Evolutionary conservation across 2,113 vertebrate genomes (phyloP).

Genomic region (Nycticryphes semicollaris): DNA sequence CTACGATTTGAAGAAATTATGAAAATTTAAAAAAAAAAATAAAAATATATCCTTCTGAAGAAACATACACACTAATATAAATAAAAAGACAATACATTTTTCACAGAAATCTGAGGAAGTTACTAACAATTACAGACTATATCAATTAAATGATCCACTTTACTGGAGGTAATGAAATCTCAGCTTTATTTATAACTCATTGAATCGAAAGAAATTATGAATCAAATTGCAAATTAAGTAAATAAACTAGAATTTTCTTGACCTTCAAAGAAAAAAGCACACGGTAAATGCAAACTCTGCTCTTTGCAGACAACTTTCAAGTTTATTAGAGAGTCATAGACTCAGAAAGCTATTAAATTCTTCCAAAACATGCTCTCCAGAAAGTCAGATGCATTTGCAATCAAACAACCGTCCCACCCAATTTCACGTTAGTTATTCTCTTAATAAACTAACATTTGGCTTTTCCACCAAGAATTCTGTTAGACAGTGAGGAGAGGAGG

Average conservation of each 20-base stretch:
- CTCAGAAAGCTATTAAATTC: neutral
- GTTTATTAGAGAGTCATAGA: neutral
- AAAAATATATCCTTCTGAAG: neutral
- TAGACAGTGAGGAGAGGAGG: neutral
- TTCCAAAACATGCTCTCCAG: neutral
- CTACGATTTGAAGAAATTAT: neutral
- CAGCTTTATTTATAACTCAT: neutral
- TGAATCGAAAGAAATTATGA: neutral
- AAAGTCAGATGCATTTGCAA: neutral
- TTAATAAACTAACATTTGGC: neutral
- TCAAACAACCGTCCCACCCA: neutral
- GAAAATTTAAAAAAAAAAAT: neutral
- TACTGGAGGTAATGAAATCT: conserved; percentile 1
- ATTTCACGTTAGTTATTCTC: neutral
- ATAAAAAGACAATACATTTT: neutral
- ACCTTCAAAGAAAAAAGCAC: neutral
- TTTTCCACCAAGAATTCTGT: neutral
- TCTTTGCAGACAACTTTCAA: neutral
- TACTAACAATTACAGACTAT: neutral
- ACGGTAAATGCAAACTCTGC: neutral
- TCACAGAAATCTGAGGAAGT: neutral
- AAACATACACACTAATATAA: neutral
- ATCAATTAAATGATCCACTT: neutral
- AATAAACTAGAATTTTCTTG: neutral
- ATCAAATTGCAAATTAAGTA: neutral